Conservation (phyloP, 2,797 vertebrate genomes). For the Echeneis naucrates region DNA sequence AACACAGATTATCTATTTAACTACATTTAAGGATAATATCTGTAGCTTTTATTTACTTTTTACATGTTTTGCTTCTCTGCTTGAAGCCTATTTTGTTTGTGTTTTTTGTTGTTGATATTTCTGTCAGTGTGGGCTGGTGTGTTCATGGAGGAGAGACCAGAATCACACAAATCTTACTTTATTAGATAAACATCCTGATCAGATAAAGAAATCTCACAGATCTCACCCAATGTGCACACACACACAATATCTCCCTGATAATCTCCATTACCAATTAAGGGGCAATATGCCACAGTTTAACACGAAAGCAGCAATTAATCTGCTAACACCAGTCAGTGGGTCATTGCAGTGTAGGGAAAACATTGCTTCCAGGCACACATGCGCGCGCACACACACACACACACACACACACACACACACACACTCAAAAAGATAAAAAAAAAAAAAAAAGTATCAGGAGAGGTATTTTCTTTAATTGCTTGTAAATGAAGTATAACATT, state of each 20-base stretch:
- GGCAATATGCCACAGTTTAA: slow-evolving; percentile 73
- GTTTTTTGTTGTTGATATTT: no score
- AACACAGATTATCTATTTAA: background rate
- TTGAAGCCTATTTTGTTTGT: background rate
- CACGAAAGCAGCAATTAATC: slow-evolving; percentile 80
- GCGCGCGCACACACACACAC: no score
- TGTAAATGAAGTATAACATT: background rate
- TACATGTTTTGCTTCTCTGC: background rate
- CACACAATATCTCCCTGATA: slow-evolving; percentile 70
- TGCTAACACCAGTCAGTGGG: slow-evolving; percentile 70
- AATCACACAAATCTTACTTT: slow-evolving; percentile 70
- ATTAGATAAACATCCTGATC: slow-evolving; percentile 78
- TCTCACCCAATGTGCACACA: slow-evolving; percentile 16
- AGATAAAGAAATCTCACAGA: slow-evolving; percentile 70
- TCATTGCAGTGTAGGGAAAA: slow-evolving; percentile 46
- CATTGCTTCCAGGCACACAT: slow-evolving; percentile 18
- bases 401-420: no score
- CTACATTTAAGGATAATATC: background rate
- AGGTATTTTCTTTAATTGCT: slow-evolving; percentile 17
- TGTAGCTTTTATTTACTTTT: no score
- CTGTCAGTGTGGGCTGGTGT: slow-evolving; percentile 9
- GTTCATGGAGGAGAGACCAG: slow-evolving; percentile 17
- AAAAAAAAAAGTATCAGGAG: no score
- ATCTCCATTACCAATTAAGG: slow-evolving; percentile 80
- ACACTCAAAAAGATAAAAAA: no score